Percentiles rank a stretch among this genome's conserved stretches.
Conservation (phyloP, 37 sponge, comb jelly and placozoan genomes). For the Spongilla lacustris region DNA sequence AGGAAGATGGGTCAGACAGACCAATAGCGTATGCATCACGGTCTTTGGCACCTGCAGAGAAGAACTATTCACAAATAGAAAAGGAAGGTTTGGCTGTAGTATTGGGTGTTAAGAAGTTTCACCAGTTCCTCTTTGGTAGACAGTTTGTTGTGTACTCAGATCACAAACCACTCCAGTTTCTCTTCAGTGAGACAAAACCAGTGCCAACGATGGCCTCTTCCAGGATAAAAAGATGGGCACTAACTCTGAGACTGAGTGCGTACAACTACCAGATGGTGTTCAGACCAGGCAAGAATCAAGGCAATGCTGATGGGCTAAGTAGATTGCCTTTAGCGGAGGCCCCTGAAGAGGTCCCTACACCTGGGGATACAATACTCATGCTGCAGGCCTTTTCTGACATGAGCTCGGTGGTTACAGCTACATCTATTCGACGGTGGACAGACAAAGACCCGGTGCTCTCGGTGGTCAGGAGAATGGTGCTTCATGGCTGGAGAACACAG, state of each 20-base stretch:
- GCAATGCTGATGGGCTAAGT: background rate
- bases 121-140: constrained; percentile 16
- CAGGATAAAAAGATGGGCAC: constrained; percentile 10
- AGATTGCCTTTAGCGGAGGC: background rate
- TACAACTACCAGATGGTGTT: background rate
- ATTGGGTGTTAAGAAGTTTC: constrained; percentile 4
- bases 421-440: background rate
- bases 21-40: constrained; percentile 54
- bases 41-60: constrained; percentile 37
- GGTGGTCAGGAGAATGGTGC: background rate
- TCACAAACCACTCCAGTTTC: constrained; percentile 7
- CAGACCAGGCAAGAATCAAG: background rate
- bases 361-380: background rate
- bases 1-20: constrained; percentile 36
- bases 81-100: background rate
- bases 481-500: background rate
- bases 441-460: background rate
- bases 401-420: background rate
- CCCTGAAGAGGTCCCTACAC: background rate
- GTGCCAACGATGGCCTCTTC: constrained; percentile 13
- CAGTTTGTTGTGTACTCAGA: constrained; percentile 3
- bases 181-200: constrained; percentile 1
- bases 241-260: background rate
- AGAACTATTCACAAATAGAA: constrained; percentile 32
- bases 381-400: background rate